Conservation (phyloP, 2,113 vertebrate genomes). For the Hemiscyllium ocellatum region DNA sequence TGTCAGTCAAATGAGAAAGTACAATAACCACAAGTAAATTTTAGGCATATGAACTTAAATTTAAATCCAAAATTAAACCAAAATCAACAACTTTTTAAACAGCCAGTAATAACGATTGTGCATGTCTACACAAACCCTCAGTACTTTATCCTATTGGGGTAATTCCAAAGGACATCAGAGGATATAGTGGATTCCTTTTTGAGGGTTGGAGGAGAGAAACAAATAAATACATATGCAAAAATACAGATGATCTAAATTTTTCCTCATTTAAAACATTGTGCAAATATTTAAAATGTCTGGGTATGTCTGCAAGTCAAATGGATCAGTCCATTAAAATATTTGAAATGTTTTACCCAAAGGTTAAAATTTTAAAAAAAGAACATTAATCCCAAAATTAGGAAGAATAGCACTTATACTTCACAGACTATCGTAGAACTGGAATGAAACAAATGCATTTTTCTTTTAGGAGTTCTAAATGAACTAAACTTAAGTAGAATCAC, state of each 20-base stretch:
- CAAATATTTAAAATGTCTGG: too few relatives aligned
- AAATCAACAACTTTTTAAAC: neutral
- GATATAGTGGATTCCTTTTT: neutral
- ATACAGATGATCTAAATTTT: neutral
- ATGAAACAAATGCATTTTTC: neutral
- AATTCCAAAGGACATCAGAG: neutral
- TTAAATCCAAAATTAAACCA: neutral
- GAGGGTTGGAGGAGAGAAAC: neutral
- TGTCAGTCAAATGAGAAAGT: slow-evolving; percentile 48
- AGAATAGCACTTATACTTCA: neutral
- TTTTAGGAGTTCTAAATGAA: neutral
- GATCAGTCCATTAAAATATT: too few relatives aligned
- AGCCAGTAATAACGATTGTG: neutral
- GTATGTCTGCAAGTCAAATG: too few relatives aligned
- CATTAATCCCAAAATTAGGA: neutral
- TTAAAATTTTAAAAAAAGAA: neutral
- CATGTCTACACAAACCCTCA: neutral
- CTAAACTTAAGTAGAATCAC: neutral
- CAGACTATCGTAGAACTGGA: neutral
- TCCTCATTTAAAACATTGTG: neutral
- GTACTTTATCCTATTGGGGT: neutral
- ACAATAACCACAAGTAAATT: slow-evolving; percentile 8
- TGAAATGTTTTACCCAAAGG: neutral
- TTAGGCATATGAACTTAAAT: neutral
- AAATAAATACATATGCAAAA: neutral